phyloP scores from a whole-genome alignment of 2,797 vertebrate genomes.

The Esox masquinongy region DNA sequence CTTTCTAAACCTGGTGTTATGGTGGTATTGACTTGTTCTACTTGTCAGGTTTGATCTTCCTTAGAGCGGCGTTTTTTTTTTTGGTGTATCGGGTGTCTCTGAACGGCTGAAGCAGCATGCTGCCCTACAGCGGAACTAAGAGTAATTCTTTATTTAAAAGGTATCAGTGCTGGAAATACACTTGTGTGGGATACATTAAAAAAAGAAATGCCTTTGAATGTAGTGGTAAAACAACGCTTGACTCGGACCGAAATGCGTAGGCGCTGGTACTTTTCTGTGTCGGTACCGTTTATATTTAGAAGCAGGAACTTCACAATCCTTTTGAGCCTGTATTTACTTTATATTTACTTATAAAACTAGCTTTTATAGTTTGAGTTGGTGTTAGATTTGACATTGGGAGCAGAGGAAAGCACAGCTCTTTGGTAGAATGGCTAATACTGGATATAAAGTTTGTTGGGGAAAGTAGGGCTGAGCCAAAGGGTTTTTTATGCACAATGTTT shows the following conservation, averaged over 20 bases:
- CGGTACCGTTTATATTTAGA: neutral
- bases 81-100: slow-evolving; percentile 29
- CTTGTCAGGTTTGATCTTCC: slow-evolving; percentile 64
- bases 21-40: slow-evolving; percentile 66
- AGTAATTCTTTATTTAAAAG: neutral
- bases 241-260: neutral
- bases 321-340: neutral
- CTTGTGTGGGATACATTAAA: neutral
- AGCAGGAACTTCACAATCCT: neutral
- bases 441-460: too few relatives aligned
- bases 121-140: neutral
- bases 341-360: neutral
- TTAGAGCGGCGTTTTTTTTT: slow-evolving; percentile 51
- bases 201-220: neutral
- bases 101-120: neutral
- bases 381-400: neutral
- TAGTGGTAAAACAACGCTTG: neutral
- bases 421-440: neutral
- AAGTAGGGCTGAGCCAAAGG: too few relatives aligned
- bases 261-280: neutral
- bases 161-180: neutral
- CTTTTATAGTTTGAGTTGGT: neutral
- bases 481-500: too few relatives aligned
- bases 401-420: neutral
- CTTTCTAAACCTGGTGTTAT: slow-evolving; percentile 56